Percentiles rank a stretch among this genome's conserved stretches.
Conservation (phyloP, 2,113 vertebrate species). For the human (Homo sapiens) region GRCh38 chr18:46670001-46670500, state of each 20-base stretch:
- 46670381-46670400: not conserved
- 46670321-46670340: not conserved
- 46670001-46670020: no score
- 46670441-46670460: not conserved
- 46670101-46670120: not conserved
- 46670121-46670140: not conserved
- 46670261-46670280: fast-evolving
- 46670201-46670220: not conserved
- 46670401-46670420: not conserved
- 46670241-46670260: not conserved
- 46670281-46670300: fast-evolving
- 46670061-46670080: not conserved
- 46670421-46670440: not conserved
- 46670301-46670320: not conserved
- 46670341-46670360: not conserved
- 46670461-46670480: no score
- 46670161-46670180: not conserved
- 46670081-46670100: no score
- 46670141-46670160: not conserved
- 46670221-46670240: not conserved
- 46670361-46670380: not conserved
- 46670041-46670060: no score
- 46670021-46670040: no score
- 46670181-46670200: not conserved
- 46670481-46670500: no score